Percentiles rank a stretch among this genome's conserved stretches.
These are phyloP conservation scores for Sciurus vulgaris DNA, from an alignment of 2,797 vertebrate genomes.

Conservation along the genomic window DNA sequence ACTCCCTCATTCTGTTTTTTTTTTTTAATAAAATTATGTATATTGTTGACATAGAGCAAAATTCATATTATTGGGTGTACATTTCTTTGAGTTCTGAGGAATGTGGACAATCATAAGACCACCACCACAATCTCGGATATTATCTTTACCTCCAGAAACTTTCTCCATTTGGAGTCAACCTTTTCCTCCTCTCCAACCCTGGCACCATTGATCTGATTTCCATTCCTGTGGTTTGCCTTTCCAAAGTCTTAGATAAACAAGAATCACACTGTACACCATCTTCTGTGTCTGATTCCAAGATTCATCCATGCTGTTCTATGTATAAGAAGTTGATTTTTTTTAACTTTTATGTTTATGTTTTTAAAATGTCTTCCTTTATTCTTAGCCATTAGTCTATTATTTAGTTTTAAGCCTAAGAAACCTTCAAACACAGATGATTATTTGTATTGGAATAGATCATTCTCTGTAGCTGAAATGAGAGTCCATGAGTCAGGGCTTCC, in stretches of 20 bases:
- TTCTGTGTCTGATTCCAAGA: neutral
- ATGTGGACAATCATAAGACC: neutral
- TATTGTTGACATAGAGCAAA: neutral
- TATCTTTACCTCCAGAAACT: neutral
- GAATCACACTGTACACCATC: neutral
- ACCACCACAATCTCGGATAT: neutral
- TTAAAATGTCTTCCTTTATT: constrained; percentile 9
- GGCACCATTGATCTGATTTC: neutral
- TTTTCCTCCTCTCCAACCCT: neutral
- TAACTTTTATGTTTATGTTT: neutral
- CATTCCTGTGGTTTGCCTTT: neutral
- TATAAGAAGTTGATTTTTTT: neutral
- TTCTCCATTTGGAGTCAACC: neutral
- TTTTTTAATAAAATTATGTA: neutral
- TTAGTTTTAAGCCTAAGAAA: constrained; percentile 39
- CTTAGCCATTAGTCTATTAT: constrained; percentile 23
- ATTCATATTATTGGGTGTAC: neutral
- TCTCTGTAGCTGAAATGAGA: constrained; percentile 73
- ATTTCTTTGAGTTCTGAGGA: constrained; percentile 1
- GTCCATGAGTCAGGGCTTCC: constrained; percentile 69
- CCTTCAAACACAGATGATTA: constrained; percentile 2
- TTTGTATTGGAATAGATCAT: constrained; percentile 63
- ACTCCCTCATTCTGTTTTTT: neutral
- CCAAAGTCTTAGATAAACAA: neutral
- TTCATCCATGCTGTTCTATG: neutral